Evolutionary conservation across 2,113 vertebrate genomes (phyloP), one percentile per base, ranked within the genome.

Genomic region (Colius striatus): DNA sequence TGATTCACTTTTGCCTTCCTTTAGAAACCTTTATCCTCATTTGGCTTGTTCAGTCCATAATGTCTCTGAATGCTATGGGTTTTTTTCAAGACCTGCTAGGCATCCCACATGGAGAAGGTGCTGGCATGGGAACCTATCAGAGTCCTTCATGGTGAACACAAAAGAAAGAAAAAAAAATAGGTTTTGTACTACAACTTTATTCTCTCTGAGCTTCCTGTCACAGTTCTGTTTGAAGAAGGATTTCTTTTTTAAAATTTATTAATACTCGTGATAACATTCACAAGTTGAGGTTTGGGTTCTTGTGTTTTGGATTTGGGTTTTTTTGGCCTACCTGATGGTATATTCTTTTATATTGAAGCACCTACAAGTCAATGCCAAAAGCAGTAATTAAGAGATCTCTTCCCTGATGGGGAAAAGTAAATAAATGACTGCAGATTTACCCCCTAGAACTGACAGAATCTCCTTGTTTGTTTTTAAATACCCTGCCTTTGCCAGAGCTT

Each of bases 341-440:
- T 58, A 3, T 17, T 66, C 29, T 72, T 21, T 38, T 51, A 0
- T 5, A 3, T 1, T 5, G n/a, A 78, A 19, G 17, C 43, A n/a
- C 50, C 50, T 87, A 41, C 11, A 61, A 54, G 43, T 67, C n/a
- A 54, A 79, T 58, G 67, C 6, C 21, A 29, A 23, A 58, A 5
- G 22, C 45, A 50, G 2, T 9, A 19, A n/a, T 25, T 27, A 5
- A n/a, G 82, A 47, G 5, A 30, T 60, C 15, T 60, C 45, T 67
- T 55, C 32, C 43, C 43, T 76, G 63, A 53, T 0, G 34, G 43
- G 48, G 32, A 25, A 21, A 79, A 66, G 17, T 21, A 71, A 76
- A 54, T 10, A 65, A 73, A 77, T 62, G 5, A 21, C 18, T 54
- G 26, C 8, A 5, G 18, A 5, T 85, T 75, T 47, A 41, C 68